Percentiles rank a stretch among this genome's conserved stretches.
Evolutionary conservation across 2,797 vertebrate genomes (phyloP).

Genomic region (Poeciliopsis turneri): DNA sequence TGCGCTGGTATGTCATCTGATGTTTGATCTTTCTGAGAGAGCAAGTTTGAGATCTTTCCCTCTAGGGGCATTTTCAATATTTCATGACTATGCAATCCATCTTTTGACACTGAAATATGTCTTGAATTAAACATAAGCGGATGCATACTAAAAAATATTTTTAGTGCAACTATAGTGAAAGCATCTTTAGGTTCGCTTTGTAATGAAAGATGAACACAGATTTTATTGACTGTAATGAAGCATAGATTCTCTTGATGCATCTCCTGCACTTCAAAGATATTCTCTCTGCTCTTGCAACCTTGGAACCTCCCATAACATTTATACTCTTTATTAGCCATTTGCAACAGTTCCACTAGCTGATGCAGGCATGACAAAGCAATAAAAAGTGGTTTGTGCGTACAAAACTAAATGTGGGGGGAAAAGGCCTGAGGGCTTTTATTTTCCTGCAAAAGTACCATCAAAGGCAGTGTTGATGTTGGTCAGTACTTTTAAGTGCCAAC

Average conservation of each 20-base stretch:
- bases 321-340: slow-evolving; percentile 29
- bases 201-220: slow-evolving; percentile 61
- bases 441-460: slow-evolving; percentile 5
- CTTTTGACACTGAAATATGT: slow-evolving; percentile 76
- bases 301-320: slow-evolving; percentile 28
- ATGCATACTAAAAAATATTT: slow-evolving; percentile 69
- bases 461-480: background rate
- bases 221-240: slow-evolving; percentile 49
- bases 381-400: slow-evolving; percentile 41
- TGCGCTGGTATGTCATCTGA: slow-evolving; percentile 64
- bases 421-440: slow-evolving; percentile 18
- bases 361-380: slow-evolving; percentile 41
- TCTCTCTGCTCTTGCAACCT: background rate
- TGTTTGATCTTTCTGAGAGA: slow-evolving; percentile 74
- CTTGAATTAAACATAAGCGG: slow-evolving; percentile 79
- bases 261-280: slow-evolving; percentile 25
- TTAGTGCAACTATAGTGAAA: slow-evolving; percentile 61
- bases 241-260: slow-evolving; percentile 20
- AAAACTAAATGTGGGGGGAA: background rate
- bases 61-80: slow-evolving; percentile 73
- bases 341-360: slow-evolving; percentile 27
- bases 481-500: background rate
- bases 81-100: slow-evolving; percentile 76
- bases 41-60: slow-evolving; percentile 63
- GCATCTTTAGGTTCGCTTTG: slow-evolving; percentile 46